Conservation (phyloP, 2,888 invertebrate genomes). For the Listrodromus nycthemerus region DNA sequence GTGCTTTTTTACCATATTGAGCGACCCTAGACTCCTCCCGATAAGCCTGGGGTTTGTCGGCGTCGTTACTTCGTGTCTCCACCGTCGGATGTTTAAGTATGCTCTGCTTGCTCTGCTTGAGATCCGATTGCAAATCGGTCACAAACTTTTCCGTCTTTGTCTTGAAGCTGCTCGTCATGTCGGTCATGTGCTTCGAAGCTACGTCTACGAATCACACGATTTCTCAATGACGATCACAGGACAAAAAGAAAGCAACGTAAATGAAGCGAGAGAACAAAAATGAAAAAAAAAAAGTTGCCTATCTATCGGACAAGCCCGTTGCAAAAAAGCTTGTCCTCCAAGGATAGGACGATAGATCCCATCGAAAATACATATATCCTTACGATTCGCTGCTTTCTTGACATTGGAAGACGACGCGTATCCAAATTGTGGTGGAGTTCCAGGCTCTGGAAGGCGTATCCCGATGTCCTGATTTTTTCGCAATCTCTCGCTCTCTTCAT, state of each 20-base stretch:
- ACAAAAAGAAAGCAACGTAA: neutral
- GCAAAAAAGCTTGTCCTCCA: conserved; percentile 17
- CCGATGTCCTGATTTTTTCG: conserved; percentile 72
- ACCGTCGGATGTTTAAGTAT: conserved; percentile 84
- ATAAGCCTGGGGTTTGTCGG: conserved; percentile 88
- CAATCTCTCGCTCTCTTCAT: conserved; percentile 79
- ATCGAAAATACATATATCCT: conserved; percentile 70
- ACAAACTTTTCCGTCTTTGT: conserved; percentile 89
- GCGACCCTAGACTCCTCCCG: conserved; percentile 89
- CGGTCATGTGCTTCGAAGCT: conserved; percentile 88
- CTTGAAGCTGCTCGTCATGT: conserved; percentile 89
- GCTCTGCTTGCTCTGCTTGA: conserved; percentile 85
- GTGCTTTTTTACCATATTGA: conserved; percentile 88
- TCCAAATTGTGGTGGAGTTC: conserved; percentile 87
- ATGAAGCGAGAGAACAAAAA: conserved; percentile 22
- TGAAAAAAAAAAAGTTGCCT: conserved; percentile 12
- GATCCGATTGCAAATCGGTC: conserved; percentile 88
- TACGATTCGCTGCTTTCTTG: conserved; percentile 82
- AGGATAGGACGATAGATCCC: conserved; percentile 50
- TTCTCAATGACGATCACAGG: conserved; percentile 38
- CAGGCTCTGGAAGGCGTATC: conserved; percentile 59
- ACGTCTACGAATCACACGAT: conserved; percentile 83
- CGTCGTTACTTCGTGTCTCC: conserved; percentile 74
- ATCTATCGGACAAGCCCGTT: conserved; percentile 4
- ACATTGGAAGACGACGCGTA: conserved; percentile 84